Conservation (phyloP, 2,797 vertebrate genomes). For the Manis crassicaudata region DNA sequence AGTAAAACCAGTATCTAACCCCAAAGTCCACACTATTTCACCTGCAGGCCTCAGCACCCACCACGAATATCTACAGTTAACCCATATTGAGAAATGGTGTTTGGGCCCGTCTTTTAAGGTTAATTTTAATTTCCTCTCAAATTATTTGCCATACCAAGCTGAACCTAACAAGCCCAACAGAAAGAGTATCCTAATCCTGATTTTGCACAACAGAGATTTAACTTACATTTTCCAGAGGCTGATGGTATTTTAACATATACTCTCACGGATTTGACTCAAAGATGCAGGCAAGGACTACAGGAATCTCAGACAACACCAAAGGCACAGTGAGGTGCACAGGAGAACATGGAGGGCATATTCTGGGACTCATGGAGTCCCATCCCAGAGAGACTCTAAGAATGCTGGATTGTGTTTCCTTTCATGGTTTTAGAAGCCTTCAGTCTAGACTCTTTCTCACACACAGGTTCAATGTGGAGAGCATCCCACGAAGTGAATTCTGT, state of each 20-base stretch:
- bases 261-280: not conserved
- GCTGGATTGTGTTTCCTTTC: not conserved
- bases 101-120: not conserved
- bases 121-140: slow-evolving; percentile 14
- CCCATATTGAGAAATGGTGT: not conserved
- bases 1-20: not conserved
- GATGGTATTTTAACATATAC: not conserved
- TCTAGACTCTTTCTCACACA: not conserved
- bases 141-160: not conserved
- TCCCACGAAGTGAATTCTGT: not conserved
- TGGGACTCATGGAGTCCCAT: not conserved
- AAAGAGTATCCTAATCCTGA: not conserved
- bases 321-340: not conserved
- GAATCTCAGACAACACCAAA: not conserved
- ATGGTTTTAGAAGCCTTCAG: not conserved
- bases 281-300: not conserved
- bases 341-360: not conserved
- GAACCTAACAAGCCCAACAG: not conserved
- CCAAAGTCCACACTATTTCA: not conserved
- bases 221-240: not conserved
- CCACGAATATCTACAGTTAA: not conserved
- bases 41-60: not conserved
- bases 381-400: not conserved
- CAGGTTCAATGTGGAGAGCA: not conserved
- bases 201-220: slow-evolving; percentile 46